Conservation (phyloP, 2,888 invertebrate species). For the Copidosoma aretas region DNA sequence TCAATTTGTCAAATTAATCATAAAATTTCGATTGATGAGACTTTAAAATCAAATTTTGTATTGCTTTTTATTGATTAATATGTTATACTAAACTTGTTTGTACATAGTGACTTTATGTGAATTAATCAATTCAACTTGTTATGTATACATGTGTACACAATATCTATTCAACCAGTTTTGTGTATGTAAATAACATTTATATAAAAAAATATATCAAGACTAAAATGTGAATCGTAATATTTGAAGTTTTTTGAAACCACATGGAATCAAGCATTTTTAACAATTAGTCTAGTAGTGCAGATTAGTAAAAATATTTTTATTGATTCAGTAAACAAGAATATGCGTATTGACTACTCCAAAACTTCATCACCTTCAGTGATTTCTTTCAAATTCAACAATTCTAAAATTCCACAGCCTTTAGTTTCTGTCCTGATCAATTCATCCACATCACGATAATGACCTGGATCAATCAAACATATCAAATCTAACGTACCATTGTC, state of each 20-base stretch:
- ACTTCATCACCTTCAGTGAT: slow-evolving; percentile 86
- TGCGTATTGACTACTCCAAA: slow-evolving; percentile 64
- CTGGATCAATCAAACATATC: slow-evolving; percentile 88
- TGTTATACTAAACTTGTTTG: slow-evolving; percentile 28
- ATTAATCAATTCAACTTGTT: slow-evolving; percentile 32
- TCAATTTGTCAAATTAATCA: slow-evolving; percentile 18
- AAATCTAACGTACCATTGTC: slow-evolving; percentile 81
- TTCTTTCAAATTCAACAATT: slow-evolving; percentile 91
- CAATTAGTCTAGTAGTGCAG: neutral
- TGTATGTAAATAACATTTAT: slow-evolving; percentile 39
- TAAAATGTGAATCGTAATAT: slow-evolving; percentile 24
- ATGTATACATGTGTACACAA: slow-evolving; percentile 42
- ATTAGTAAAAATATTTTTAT: neutral
- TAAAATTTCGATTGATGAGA: slow-evolving; percentile 28
- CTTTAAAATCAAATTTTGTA: slow-evolving; percentile 24
- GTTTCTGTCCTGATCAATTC: slow-evolving; percentile 85
- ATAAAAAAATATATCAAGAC: slow-evolving; percentile 33
- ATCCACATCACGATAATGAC: slow-evolving; percentile 87
- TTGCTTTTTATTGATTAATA: slow-evolving; percentile 29
- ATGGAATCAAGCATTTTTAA: neutral
- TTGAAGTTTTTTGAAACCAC: slow-evolving; percentile 8
- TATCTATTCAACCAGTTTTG: slow-evolving; percentile 39
- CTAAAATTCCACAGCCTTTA: slow-evolving; percentile 85
- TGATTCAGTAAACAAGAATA: slow-evolving; percentile 5
- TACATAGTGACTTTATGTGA: slow-evolving; percentile 33